Evolutionary conservation across 1,140 invertebrate genomes (phyloP).

Genomic region (Cepaea nemoralis): DNA sequence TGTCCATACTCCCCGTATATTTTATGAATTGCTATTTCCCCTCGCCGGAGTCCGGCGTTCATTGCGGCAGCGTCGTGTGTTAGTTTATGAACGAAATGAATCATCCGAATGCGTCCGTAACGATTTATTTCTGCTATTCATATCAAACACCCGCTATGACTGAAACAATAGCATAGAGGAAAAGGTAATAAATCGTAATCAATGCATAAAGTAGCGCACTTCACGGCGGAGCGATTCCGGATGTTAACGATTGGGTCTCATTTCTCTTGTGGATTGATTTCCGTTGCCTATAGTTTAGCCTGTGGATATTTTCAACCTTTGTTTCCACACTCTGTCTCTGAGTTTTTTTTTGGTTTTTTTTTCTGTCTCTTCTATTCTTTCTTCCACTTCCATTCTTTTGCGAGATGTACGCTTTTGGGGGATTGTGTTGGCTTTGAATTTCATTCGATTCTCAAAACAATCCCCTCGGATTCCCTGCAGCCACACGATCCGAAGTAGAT

Average conservation of each 20-base stretch:
- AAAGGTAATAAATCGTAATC: not conserved
- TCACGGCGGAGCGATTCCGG: conserved; percentile 20
- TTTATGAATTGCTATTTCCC: not conserved
- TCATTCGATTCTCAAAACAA: not conserved
- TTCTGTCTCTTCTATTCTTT: not conserved
- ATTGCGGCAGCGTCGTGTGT: not conserved
- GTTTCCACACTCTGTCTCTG: not conserved
- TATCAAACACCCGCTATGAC: not conserved
- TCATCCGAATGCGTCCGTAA: not conserved
- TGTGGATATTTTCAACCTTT: not conserved
- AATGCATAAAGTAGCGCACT: not conserved
- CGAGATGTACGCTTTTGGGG: not conserved
- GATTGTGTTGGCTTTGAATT: not conserved
- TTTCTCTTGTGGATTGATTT: conserved; percentile 20
- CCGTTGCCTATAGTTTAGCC: conserved; percentile 11
- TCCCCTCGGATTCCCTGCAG: not conserved
- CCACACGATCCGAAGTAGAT: not conserved
- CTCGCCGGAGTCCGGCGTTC: not conserved
- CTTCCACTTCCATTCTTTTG: not conserved
- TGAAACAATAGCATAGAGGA: not conserved
- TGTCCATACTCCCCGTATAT: not conserved
- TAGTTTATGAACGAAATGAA: not conserved
- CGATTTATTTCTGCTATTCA: not conserved
- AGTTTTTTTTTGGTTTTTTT: too few relatives aligned
- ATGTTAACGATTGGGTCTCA: conserved; percentile 30